These are phyloP conservation scores for Lycodopsis pacificus DNA, from an alignment of 2,797 vertebrate genomes.

Conservation along the genomic window DNA sequence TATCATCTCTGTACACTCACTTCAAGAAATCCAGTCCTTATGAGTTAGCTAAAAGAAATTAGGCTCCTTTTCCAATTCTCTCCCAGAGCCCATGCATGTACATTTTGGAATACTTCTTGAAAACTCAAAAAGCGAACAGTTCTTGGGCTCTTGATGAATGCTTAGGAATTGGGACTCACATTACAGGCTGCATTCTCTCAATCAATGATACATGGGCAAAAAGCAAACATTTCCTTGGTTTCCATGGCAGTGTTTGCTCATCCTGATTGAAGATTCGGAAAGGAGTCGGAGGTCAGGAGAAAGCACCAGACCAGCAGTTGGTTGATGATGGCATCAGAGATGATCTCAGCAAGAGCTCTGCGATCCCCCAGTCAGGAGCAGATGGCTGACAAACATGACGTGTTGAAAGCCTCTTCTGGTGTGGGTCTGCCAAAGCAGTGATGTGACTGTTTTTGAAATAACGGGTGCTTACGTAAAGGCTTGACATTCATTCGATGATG, in stretches of 20 bases:
- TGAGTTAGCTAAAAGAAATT: neutral
- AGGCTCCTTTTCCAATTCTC: neutral
- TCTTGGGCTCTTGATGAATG: conserved; percentile 3
- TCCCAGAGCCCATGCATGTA: neutral
- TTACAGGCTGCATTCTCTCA: neutral
- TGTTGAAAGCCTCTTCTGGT: conserved; percentile 52
- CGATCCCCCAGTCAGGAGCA: conserved; percentile 52
- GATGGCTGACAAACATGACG: conserved; percentile 70
- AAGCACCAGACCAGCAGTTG: conserved; percentile 56
- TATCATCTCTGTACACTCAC: neutral
- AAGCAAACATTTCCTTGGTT: conserved; percentile 25
- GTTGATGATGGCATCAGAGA: conserved; percentile 42
- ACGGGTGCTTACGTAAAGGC: conserved; percentile 25
- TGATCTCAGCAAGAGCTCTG: conserved; percentile 50
- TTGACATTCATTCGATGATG: conserved; percentile 8
- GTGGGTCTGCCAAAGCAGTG: conserved; percentile 27
- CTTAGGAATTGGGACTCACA: neutral
- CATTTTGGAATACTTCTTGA: neutral
- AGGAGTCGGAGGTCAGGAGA: conserved; percentile 7
- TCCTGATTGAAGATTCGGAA: conserved; percentile 9
- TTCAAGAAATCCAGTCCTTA: neutral
- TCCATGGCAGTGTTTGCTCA: conserved; percentile 28
- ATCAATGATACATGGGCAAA: conserved; percentile 7
- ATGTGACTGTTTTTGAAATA: conserved; percentile 44
- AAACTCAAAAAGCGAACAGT: conserved; percentile 7